Evolutionary conservation across 2,113 vertebrate genomes (phyloP).

Genomic region (Ciconia maguari): DNA sequence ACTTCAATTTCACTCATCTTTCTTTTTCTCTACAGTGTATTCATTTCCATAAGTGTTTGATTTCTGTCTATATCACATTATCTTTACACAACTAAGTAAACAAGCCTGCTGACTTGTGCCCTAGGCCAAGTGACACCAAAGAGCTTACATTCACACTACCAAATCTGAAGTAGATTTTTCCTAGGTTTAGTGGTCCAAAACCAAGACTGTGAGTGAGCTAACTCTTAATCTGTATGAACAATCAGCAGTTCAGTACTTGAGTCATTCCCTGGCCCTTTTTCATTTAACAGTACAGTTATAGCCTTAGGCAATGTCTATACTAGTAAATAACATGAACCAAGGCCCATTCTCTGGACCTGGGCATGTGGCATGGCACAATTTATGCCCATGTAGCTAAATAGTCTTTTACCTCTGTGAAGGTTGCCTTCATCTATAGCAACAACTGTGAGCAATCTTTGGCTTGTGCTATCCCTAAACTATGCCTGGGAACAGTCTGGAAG

Average conservation of each 20-base stretch:
- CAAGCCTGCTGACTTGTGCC: background rate
- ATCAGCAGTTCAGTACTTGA: conserved; percentile 40
- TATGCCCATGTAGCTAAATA: background rate
- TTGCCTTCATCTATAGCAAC: background rate
- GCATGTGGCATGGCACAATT: background rate
- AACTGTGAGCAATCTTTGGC: background rate
- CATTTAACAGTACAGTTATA: conserved; percentile 32
- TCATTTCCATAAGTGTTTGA: background rate
- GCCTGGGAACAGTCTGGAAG: background rate
- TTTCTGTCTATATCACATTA: background rate
- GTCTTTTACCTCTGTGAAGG: background rate
- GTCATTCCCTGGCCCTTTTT: conserved; percentile 30
- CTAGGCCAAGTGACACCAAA: background rate
- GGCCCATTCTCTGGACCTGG: background rate
- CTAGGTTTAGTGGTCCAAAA: background rate
- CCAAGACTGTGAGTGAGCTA: background rate
- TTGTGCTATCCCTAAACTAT: background rate
- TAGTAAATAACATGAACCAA: conserved; percentile 17
- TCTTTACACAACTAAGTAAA: background rate
- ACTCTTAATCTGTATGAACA: conserved; percentile 26
- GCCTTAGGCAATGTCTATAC: conserved; percentile 14
- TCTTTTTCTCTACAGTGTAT: background rate
- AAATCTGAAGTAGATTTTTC: background rate
- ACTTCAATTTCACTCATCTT: background rate
- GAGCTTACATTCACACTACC: background rate